phyloP scores from a whole-genome alignment of 1,140 invertebrate genomes.

The Stegodyphus mimosarum region DNA sequence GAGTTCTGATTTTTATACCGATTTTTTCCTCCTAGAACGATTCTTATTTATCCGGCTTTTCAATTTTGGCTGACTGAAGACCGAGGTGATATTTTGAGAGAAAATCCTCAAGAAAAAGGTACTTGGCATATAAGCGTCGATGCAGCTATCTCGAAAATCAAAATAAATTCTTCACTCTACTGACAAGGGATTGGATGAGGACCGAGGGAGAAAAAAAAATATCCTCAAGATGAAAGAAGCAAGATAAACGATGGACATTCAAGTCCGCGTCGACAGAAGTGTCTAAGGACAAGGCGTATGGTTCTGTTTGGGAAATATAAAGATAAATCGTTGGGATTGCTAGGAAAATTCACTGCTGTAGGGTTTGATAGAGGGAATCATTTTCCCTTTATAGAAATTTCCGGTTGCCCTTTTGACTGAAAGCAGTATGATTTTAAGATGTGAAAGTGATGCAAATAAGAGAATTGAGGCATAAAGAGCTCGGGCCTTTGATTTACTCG shows the following conservation, averaged over 20 bases:
- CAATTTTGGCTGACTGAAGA: slow-evolving; percentile 23
- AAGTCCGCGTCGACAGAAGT: neutral
- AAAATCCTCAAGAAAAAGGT: slow-evolving; percentile 11
- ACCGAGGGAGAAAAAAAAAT: neutral
- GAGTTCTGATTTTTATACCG: no score
- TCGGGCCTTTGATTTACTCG: no score
- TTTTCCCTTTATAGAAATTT: no score
- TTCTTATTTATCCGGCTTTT: slow-evolving; percentile 21
- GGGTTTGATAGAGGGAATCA: slow-evolving; percentile 27
- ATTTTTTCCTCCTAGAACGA: neutral
- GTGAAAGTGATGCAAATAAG: no score
- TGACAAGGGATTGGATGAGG: no score
- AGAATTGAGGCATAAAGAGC: no score
- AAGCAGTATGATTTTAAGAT: no score
- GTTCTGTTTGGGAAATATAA: slow-evolving; percentile 46
- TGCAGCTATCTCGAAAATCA: slow-evolving; percentile 42
- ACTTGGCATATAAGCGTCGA: neutral
- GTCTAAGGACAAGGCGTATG: slow-evolving; percentile 2
- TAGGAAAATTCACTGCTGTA: neutral
- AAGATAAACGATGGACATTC: slow-evolving; percentile 44
- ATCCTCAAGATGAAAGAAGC: slow-evolving; percentile 13
- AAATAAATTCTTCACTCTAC: slow-evolving; percentile 21
- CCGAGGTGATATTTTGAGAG: slow-evolving; percentile 1
- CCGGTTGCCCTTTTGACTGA: no score
- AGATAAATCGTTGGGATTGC: slow-evolving; percentile 35